phyloP scores from a whole-genome alignment of 2,888 invertebrate species.

The Protophormia terraenovae region DNA sequence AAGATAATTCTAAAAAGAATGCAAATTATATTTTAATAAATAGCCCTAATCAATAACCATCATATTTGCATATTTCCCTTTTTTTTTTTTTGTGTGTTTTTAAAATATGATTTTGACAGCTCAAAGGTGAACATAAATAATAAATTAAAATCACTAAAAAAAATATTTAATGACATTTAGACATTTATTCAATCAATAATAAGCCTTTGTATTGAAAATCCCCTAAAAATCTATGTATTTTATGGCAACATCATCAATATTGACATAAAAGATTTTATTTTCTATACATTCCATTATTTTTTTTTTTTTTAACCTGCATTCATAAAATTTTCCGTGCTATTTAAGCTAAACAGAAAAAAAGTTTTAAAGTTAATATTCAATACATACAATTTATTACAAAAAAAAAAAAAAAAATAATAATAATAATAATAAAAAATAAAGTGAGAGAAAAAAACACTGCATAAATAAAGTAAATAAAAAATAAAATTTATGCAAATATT shows the following conservation, averaged over 20 bases:
- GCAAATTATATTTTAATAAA: too few relatives aligned
- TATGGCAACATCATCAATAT: slow-evolving; percentile 16
- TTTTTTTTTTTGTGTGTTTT: not conserved
- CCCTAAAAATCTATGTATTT: slow-evolving; percentile 3
- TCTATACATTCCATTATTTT: slow-evolving; percentile 11
- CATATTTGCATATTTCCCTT: too few relatives aligned
- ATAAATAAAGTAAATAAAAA: slow-evolving; percentile 47
- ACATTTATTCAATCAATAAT: slow-evolving; percentile 14
- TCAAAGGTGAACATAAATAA: not conserved
- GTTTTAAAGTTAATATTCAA: slow-evolving; percentile 24
- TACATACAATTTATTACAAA: slow-evolving; percentile 38
- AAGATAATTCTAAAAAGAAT: too few relatives aligned
- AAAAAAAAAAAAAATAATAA: slow-evolving; percentile 1
- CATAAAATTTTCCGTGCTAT: slow-evolving; percentile 25
- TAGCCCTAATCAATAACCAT: too few relatives aligned
- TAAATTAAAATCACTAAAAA: not conserved
- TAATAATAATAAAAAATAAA: too few relatives aligned
- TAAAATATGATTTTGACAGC: not conserved
- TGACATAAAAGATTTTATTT: slow-evolving; percentile 33
- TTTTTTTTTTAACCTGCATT: not conserved
- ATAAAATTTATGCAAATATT: slow-evolving; percentile 64
- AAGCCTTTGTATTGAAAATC: not conserved
- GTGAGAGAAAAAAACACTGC: not conserved
- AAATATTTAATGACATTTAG: not conserved
- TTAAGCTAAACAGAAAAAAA: slow-evolving; percentile 25